Percentiles rank a stretch among this genome's conserved stretches.
Evolutionary conservation across 2,113 vertebrate species (phyloP).

Genomic region (Neotoma lepida): DNA sequence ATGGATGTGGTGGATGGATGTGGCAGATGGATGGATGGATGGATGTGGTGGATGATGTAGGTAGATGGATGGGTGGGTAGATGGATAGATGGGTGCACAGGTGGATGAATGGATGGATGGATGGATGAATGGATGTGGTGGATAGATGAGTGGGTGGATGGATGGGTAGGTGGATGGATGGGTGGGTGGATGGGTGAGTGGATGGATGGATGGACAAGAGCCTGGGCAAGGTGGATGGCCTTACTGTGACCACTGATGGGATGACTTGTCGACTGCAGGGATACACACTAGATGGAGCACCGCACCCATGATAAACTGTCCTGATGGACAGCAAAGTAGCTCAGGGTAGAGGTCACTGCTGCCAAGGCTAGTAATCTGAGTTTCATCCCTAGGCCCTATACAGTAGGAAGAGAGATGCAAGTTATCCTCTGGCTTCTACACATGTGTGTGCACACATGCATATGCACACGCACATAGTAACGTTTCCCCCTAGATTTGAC

Average conservation of each 20-base stretch:
- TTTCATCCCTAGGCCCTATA: background rate
- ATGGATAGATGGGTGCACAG: fast-evolving
- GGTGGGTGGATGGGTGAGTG: fast-evolving
- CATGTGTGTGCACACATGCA: no score
- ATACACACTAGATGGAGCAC: background rate
- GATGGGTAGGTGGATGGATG: background rate
- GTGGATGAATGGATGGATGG: background rate
- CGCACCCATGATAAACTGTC: background rate
- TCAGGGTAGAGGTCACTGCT: background rate
- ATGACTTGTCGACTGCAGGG: no score
- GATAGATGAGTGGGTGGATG: no score
- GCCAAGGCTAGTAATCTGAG: background rate
- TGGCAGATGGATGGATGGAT: no score
- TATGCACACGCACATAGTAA: background rate
- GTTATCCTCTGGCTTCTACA: background rate
- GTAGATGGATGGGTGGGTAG: background rate
- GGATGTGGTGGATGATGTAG: background rate
- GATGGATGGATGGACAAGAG: background rate
- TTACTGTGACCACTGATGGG: background rate
- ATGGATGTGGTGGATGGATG: background rate
- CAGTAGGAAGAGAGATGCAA: background rate
- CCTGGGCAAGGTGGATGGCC: background rate
- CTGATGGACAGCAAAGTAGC: background rate
- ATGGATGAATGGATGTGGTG: background rate
- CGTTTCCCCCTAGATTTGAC: background rate